Evolutionary conservation across 2,888 invertebrate species (phyloP).

Genomic region (Tetragnatha montana): DNA sequence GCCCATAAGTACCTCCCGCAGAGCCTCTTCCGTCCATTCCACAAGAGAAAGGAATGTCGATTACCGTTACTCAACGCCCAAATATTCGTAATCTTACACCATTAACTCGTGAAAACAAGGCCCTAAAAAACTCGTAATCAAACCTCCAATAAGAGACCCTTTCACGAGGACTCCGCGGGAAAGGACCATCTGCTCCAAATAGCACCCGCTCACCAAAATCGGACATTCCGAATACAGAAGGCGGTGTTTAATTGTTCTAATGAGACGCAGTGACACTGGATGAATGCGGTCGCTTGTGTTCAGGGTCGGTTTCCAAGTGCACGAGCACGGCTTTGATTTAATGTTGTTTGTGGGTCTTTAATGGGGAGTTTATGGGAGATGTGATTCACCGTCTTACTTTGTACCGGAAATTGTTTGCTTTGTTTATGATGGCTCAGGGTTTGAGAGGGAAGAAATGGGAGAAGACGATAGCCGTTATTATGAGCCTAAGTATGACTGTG

Average conservation of each 20-base stretch:
- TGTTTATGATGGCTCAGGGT: not conserved
- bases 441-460: not conserved
- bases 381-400: not conserved
- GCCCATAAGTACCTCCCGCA: not conserved
- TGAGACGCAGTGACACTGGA: constrained; percentile 17
- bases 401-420: constrained; percentile 34
- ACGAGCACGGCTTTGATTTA: constrained; percentile 13
- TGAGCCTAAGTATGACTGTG: not conserved
- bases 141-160: not conserved
- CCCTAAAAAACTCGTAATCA: not conserved
- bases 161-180: not conserved
- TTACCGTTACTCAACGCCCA: constrained; percentile 11
- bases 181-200: constrained; percentile 18
- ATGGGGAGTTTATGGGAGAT: constrained; percentile 11
- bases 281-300: constrained; percentile 43
- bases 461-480: not conserved
- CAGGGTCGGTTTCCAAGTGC: constrained; percentile 30
- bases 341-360: constrained; percentile 9
- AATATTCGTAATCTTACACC: constrained; percentile 9
- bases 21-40: not conserved
- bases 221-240: constrained; percentile 39
- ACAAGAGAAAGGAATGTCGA: constrained; percentile 19
- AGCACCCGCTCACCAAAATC: constrained; percentile 18
- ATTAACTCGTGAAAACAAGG: constrained; percentile 5
- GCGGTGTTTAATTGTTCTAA: constrained; percentile 37